These are phyloP conservation scores for Pseudorhombus dupliciocellatus DNA, from an alignment of 2,113 vertebrate species.

Conservation along the genomic window DNA sequence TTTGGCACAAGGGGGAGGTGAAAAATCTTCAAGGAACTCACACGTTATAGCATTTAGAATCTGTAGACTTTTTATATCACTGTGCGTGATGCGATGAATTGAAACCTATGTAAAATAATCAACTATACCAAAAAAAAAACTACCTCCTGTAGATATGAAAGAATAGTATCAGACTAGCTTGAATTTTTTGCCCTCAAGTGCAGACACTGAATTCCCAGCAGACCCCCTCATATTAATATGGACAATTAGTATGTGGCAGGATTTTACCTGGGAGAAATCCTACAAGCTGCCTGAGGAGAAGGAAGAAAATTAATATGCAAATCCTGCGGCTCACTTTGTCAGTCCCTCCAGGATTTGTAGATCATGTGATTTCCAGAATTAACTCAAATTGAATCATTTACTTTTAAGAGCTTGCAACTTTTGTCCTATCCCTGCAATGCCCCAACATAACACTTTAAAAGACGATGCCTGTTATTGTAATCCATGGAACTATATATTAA, in stretches of 20 bases:
- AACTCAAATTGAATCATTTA: background rate
- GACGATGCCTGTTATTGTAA: background rate
- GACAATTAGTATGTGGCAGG: slow-evolving; percentile 28
- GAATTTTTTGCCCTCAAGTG: background rate
- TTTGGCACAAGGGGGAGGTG: background rate
- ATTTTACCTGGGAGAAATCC: slow-evolving; percentile 44
- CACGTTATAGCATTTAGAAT: background rate
- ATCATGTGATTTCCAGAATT: slow-evolving; percentile 24
- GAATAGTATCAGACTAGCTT: background rate
- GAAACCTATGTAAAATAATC: background rate
- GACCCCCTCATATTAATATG: slow-evolving; percentile 13
- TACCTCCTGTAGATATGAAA: background rate
- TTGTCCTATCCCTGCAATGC: background rate
- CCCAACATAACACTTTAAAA: background rate
- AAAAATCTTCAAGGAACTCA: background rate
- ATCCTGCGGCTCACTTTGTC: slow-evolving; percentile 1
- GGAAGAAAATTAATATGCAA: slow-evolving; percentile 23
- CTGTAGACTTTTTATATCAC: background rate
- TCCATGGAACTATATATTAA: background rate
- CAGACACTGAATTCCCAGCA: background rate
- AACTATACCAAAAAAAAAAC: too few species aligned
- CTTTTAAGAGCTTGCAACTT: background rate
- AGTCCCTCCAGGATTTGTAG: slow-evolving; percentile 2
- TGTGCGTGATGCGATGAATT: too few species aligned
- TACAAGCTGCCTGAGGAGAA: slow-evolving; percentile 14